Evolutionary conservation across 2,888 invertebrate species (phyloP).

Genomic region (Rhogogaster chlorosoma): DNA sequence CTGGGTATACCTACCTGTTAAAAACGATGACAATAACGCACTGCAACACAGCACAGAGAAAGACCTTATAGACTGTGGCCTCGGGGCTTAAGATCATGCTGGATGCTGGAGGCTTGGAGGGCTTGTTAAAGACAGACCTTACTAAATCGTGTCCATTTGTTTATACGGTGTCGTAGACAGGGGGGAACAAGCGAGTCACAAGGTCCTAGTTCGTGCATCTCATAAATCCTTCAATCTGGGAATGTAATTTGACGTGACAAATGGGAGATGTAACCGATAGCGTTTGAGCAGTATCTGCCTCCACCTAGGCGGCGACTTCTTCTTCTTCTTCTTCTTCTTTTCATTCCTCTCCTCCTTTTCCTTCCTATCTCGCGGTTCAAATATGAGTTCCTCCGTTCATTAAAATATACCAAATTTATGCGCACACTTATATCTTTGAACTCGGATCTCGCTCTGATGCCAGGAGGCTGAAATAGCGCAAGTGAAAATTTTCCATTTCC

Average conservation of each 20-base stretch:
- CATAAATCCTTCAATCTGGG: conserved; percentile 70
- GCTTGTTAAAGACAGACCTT: conserved; percentile 72
- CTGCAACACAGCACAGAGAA: neutral
- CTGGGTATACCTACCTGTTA: conserved; percentile 19
- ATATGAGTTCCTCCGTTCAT: conserved; percentile 46
- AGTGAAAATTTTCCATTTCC: neutral
- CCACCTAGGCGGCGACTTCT: neutral
- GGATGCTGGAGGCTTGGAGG: conserved; percentile 44
- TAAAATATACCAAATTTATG: conserved; percentile 40
- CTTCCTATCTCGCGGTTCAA: neutral
- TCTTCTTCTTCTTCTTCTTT: neutral
- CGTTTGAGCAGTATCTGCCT: conserved; percentile 51
- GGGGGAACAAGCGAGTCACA: conserved; percentile 62
- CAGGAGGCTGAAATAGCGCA: neutral
- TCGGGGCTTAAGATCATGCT: conserved; percentile 28
- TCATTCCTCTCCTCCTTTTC: too few species aligned
- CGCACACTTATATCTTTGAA: conserved; percentile 12
- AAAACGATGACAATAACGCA: conserved; percentile 47
- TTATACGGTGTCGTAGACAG: conserved; percentile 66
- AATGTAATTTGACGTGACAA: conserved; percentile 74
- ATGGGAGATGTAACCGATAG: conserved; percentile 74
- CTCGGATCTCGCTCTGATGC: conserved; percentile 1
- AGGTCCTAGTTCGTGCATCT: conserved; percentile 63
- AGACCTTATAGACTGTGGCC: conserved; percentile 16
- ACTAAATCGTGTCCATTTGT: conserved; percentile 74